Base-by-base conservation (phyloP, 2,888 invertebrate genomes). In the Pardosa pseudoannulata region DNA sequence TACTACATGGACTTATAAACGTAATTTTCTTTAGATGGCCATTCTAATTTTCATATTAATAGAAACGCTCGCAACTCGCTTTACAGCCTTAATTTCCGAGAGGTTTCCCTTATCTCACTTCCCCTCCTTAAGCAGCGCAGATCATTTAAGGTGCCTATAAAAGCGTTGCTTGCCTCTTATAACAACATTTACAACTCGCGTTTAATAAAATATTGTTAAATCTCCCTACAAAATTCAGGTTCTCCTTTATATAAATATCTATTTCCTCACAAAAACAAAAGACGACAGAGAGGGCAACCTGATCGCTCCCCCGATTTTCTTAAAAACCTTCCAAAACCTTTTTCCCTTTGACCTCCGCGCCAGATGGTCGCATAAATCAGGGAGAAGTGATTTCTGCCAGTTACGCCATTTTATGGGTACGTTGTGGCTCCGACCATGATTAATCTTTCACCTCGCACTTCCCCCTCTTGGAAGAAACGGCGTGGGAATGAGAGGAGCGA, bases 291-390 rank as follows among this genome's bases (percentile, higher is more conserved):
- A 65, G 28, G 56, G 39, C 46, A 62, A 79, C 70, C 65, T 68
- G 72, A 80, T 31, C 23, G 31, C 41, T 29, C 32, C 23, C 72
- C 64, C 27, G 79, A 80, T 80, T 67, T 80, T 81, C 74, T 28
- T 6, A 31, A 78, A 68, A 29, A 41, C 64, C 71, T 71, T 74
- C 29, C 67, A 81, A 81, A 74, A 39, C 39, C 56, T 74, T 62
- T 65, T 65, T 81, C 81, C 81, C 32, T 81, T 68, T 74, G 81
- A 74, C 81, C 74, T 74, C 19, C 74, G 19, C 74, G 39, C 74
- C 81, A 81, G 81, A 81, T 81, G 81, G 74, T 32, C 81, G 67
- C 67, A 81, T 81, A 81, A 81, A 81, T 81, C 81, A 81, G 73
- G 67, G 56, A 29, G 74, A 74, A 81, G 81, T 81, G 81, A 81